Percentiles rank a stretch among this genome's conserved stretches.
These are phyloP conservation scores for Sebastes matsubarae DNA, from an alignment of 2,797 vertebrate genomes.

Conservation along the genomic window DNA sequence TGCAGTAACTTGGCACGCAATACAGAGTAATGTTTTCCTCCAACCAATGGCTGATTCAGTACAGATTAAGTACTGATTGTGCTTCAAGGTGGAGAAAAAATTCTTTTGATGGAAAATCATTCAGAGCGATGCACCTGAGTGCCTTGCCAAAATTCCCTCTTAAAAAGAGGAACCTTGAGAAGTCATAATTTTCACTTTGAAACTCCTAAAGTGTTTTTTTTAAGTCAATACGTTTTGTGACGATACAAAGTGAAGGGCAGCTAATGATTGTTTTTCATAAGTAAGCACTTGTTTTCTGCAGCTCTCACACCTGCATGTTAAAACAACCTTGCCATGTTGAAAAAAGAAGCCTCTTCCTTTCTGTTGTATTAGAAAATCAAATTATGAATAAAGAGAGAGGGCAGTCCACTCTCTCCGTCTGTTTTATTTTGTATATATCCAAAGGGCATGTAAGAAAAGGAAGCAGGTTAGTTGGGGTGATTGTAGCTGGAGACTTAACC, in stretches of 20 bases:
- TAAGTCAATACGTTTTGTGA: conserved; percentile 34
- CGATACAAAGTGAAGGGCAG: conserved; percentile 54
- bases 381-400: not conserved
- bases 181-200: conserved; percentile 57
- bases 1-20: conserved; percentile 42
- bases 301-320: conserved; percentile 18
- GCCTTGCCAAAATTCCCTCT: conserved; percentile 50
- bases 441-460: not conserved
- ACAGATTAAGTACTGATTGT: conserved; percentile 59
- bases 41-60: conserved; percentile 41
- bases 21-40: conserved; percentile 38
- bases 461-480: conserved; percentile 7
- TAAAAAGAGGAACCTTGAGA: conserved; percentile 71
- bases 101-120: conserved; percentile 65
- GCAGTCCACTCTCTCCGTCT: not conserved
- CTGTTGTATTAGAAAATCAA: conserved; percentile 5
- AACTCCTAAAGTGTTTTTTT: conserved; percentile 50
- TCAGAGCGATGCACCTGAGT: conserved; percentile 59
- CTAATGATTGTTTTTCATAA: conserved; percentile 55
- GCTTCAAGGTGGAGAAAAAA: conserved; percentile 59
- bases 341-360: conserved; percentile 6
- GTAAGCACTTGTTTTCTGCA: conserved; percentile 36
- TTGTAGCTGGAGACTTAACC: not conserved
- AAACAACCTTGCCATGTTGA: conserved; percentile 45
- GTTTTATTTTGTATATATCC: conserved; percentile 19